These are phyloP conservation scores for Sycophaga agraensis DNA, from an alignment of 1,140 invertebrate species.

Conservation along the genomic window DNA sequence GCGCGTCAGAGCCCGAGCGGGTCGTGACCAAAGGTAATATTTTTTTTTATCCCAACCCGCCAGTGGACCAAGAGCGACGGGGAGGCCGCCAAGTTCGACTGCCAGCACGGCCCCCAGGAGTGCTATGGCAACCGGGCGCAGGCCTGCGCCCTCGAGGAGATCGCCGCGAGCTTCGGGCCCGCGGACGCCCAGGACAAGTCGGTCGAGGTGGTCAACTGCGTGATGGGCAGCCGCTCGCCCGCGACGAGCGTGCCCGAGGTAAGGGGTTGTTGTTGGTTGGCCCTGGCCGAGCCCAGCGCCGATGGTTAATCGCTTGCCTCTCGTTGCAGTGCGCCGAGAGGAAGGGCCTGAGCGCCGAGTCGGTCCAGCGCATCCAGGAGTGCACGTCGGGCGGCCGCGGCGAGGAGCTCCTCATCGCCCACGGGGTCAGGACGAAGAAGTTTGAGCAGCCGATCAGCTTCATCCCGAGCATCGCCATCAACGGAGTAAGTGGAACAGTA, in stretches of 20 bases:
- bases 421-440: conserved; percentile 61
- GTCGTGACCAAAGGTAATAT: no score
- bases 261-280: not conserved
- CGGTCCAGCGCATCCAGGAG: conserved; percentile 52
- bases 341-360: conserved; percentile 43
- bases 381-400: conserved; percentile 47
- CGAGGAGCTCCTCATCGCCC: conserved; percentile 57
- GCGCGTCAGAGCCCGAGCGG: no score
- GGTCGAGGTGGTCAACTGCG: conserved; percentile 60
- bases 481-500: conserved; percentile 47
- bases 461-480: conserved; percentile 65
- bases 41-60: no score
- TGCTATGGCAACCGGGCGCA: conserved; percentile 69
- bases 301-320: no score
- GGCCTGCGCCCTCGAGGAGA: conserved; percentile 61
- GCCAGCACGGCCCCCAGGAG: conserved; percentile 69
- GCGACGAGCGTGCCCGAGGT: conserved; percentile 41
- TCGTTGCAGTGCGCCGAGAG: conserved; percentile 58
- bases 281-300: no score
- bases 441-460: conserved; percentile 59
- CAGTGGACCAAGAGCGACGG: not conserved
- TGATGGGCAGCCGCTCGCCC: conserved; percentile 54
- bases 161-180: conserved; percentile 38
- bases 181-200: conserved; percentile 47
- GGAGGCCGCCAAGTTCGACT: conserved; percentile 56